These are phyloP conservation scores for Drosophila busckii DNA, from an alignment of 1,140 invertebrate species.

Conservation along the genomic window DNA sequence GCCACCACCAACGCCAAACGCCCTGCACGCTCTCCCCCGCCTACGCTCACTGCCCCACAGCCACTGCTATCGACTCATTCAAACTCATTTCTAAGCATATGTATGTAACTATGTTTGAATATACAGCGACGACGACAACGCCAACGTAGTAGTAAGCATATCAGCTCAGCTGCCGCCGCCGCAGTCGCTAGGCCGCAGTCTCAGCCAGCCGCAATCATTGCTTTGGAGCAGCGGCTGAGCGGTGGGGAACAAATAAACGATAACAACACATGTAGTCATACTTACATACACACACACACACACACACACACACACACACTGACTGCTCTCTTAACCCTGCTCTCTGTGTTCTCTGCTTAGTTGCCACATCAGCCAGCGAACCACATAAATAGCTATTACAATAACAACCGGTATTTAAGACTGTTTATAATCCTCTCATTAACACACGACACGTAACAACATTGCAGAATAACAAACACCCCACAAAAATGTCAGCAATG, in stretches of 20 bases:
- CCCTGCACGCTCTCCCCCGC: slow-evolving; percentile 4
- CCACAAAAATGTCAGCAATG: slow-evolving; percentile 9
- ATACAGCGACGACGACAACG: slow-evolving; percentile 16
- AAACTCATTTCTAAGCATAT: slow-evolving; percentile 64
- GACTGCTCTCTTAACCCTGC: slow-evolving; percentile 7
- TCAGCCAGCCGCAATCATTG: slow-evolving; percentile 9
- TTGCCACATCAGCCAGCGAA: slow-evolving; percentile 22
- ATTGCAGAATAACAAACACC: slow-evolving; percentile 1
- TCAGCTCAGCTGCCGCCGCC: slow-evolving; percentile 1
- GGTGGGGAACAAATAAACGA: slow-evolving; percentile 10
- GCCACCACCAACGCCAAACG: slow-evolving; percentile 1
- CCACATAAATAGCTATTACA: slow-evolving; percentile 53
- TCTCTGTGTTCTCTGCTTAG: slow-evolving; percentile 4
- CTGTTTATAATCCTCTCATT: slow-evolving; percentile 43
- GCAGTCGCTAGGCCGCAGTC: slow-evolving; percentile 5
- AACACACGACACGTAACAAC: slow-evolving; percentile 12
- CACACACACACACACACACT: neutral
- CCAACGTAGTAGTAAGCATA: slow-evolving; percentile 21
- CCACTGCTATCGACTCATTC: slow-evolving; percentile 38
- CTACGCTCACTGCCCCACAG: neutral
- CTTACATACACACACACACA: neutral
- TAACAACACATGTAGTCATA: slow-evolving; percentile 22
- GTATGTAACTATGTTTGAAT: slow-evolving; percentile 13
- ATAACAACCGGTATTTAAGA: slow-evolving; percentile 61
- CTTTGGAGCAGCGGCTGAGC: neutral